Conservation (phyloP, 2,113 vertebrate species). For the Festucalex cinctus region DNA sequence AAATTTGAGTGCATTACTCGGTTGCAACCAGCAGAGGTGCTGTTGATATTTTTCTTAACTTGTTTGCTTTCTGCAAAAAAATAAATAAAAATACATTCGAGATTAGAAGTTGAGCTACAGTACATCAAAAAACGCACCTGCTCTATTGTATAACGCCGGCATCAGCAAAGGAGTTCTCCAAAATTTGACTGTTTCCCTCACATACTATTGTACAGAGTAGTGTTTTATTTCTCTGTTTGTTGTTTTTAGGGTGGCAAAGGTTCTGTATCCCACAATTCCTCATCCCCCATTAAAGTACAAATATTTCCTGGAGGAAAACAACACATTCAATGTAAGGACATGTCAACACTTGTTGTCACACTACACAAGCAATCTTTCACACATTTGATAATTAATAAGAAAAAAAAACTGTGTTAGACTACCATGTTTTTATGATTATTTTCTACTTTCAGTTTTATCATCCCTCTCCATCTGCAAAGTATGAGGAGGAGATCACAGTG, state of each 20-base stretch:
- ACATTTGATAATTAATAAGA: neutral
- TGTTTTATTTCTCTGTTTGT: neutral
- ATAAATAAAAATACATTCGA: too few relatives aligned
- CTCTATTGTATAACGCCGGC: too few relatives aligned
- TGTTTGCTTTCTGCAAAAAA: too few relatives aligned
- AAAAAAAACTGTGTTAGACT: too few relatives aligned
- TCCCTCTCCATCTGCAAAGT: neutral
- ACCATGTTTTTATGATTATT: neutral
- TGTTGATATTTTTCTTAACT: too few relatives aligned
- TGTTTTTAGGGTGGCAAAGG: slow-evolving; percentile 43
- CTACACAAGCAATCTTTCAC: too few relatives aligned
- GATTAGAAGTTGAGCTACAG: too few relatives aligned
- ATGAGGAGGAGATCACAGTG: slow-evolving; percentile 49
- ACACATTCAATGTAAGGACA: slow-evolving; percentile 42
- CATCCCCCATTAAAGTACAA: slow-evolving; percentile 47
- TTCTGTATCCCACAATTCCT: slow-evolving; percentile 61
- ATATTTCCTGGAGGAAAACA: slow-evolving; percentile 42
- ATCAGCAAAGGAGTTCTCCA: too few relatives aligned
- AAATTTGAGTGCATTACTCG: too few relatives aligned
- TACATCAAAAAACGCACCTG: too few relatives aligned
- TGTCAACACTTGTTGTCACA: neutral
- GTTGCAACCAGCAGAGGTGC: too few relatives aligned
- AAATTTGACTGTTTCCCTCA: too few relatives aligned
- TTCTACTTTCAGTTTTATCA: slow-evolving; percentile 30
- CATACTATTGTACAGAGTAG: neutral